A percentile compares a stretch with the other conserved stretches of the same genome.
Conservation (phyloP, 2,888 invertebrate species). For the Leucoma salicis region DNA sequence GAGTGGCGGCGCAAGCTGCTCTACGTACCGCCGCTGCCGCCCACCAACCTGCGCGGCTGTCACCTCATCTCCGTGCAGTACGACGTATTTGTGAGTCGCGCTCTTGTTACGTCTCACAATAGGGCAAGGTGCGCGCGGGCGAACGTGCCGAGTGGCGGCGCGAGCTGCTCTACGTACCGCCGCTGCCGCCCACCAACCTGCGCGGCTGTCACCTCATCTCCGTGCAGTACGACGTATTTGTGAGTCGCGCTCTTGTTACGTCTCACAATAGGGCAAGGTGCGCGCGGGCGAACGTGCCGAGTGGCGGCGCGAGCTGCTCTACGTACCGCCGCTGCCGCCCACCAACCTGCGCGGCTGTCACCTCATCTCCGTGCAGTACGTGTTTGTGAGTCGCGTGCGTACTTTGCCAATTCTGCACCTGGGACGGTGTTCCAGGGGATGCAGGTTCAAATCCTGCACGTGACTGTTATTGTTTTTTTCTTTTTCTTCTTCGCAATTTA, state of each 20-base stretch:
- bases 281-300: constrained; percentile 76
- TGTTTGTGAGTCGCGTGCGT: no score
- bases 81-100: constrained; percentile 92
- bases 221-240: constrained; percentile 95
- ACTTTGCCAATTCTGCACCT: no score
- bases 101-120: no score
- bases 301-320: constrained; percentile 94
- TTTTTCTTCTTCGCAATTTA: no score
- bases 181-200: constrained; percentile 96
- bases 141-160: constrained; percentile 92
- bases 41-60: constrained; percentile 96
- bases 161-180: constrained; percentile 95
- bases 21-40: constrained; percentile 96
- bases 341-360: constrained; percentile 94
- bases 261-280: no score
- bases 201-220: constrained; percentile 96
- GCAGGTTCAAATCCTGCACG: no score
- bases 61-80: constrained; percentile 96
- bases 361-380: constrained; percentile 1
- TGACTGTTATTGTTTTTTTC: no score
- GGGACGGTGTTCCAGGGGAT: no score
- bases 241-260: constrained; percentile 82
- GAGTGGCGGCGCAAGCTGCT: constrained; percentile 94
- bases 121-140: constrained; percentile 90
- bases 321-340: constrained; percentile 96